Evolutionary conservation across 2,797 vertebrate genomes (phyloP), one percentile per base, ranked within the genome.

Genomic region (Alfaro cultratus): DNA sequence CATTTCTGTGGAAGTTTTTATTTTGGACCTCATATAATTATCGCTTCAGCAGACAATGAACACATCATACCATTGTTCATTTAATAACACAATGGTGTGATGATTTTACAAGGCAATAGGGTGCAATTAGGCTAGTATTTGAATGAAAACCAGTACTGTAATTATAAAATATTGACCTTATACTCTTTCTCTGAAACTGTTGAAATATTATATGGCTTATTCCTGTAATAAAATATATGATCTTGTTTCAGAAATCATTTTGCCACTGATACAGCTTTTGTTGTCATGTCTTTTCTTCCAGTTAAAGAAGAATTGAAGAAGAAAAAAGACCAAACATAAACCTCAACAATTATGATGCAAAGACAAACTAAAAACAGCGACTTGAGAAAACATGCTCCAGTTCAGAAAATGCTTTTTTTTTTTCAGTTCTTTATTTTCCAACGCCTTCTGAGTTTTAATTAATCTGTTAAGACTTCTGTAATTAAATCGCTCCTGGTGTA

Each of bases 401-500:
- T 72, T 72, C 23, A n/a, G 68, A 45, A 62, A 60, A 60, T 41
- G 21, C 2, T 8, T 29, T 46, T 45, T 86, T 80, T 83, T 86
- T 46, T 46, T 3, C 62, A 85, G 43, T 67, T 78, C 68, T 53
- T 74, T 21, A 36, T 49, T 78, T 83, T 71, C 31, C 47, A 83
- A 51, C 76, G 39, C 74, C 81, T 82, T 80, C 83, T 70, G n/a
- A 89, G 84, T 87, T 82, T 87, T 89, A 93, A 90, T 94, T 93
- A 92, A 91, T 90, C 94, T 92, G 91, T 94, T 93, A 89, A 88
- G 87, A 91, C 90, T 90, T 90, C 79, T 90, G 89, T 94, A 94
- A 96, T 96, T 95, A 96, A 94, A 95, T 93, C 89, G 94, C 93
- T 94, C 89, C 90, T 91, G 90, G 94, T 95, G 88, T 95, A 94